Conservation (phyloP, 2,888 invertebrate genomes). For the Linnaemya tessellans region DNA sequence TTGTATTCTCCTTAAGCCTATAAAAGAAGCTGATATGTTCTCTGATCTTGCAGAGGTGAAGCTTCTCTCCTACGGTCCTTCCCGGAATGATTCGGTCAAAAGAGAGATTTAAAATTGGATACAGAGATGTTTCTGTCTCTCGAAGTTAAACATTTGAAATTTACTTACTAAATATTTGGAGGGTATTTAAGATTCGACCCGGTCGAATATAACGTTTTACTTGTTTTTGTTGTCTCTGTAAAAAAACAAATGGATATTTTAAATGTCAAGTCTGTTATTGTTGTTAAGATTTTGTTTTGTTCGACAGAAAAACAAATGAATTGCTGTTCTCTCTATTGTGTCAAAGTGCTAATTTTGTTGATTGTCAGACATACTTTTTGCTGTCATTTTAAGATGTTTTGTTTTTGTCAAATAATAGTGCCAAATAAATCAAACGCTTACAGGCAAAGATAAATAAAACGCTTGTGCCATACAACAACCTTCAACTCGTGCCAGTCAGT, state of each 20-base stretch:
- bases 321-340: background rate
- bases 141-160: no score
- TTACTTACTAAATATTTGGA: no score
- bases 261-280: conserved; percentile 42
- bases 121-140: no score
- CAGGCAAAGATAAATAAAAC: background rate
- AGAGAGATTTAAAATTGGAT: no score
- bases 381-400: background rate
- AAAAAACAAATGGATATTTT: conserved; percentile 17
- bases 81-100: no score
- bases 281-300: conserved; percentile 17
- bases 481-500: conserved; percentile 1
- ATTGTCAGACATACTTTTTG: conserved; percentile 5
- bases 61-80: no score
- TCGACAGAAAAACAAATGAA: conserved; percentile 30
- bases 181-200: no score
- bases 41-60: no score
- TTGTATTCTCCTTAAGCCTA: no score
- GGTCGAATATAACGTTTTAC: no score
- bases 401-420: background rate
- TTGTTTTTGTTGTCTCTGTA: no score
- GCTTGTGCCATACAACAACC: conserved; percentile 22
- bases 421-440: conserved; percentile 13
- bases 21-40: no score
- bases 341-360: conserved; percentile 41